Conservation (phyloP, 2,888 invertebrate species). For the Caenorhabditis wallacei region DNA sequence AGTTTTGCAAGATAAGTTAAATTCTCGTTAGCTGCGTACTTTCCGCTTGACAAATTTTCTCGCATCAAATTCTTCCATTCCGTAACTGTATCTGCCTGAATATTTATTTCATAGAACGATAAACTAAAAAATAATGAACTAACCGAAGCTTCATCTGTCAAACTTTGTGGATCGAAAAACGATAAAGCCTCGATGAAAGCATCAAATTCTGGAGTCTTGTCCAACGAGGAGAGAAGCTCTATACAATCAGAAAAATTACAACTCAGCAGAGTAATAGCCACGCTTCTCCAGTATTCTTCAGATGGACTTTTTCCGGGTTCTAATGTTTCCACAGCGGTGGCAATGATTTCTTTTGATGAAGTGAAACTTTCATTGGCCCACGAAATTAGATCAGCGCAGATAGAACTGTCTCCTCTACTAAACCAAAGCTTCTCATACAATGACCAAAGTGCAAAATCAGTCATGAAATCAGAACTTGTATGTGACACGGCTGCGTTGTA, state of each 20-base stretch:
- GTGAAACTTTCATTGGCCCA: conserved; percentile 69
- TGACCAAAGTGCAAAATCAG: conserved; percentile 68
- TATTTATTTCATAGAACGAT: too few relatives aligned
- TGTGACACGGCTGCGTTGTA: conserved; percentile 58
- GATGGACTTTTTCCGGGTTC: background rate
- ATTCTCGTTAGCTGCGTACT: conserved; percentile 59
- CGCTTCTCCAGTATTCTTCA: conserved; percentile 57
- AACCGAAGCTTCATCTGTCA: conserved; percentile 60
- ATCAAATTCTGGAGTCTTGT: conserved; percentile 34
- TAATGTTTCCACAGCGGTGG: conserved; percentile 37
- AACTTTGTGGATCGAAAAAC: conserved; percentile 51
- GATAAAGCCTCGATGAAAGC: conserved; percentile 59
- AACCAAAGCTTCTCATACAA: conserved; percentile 70
- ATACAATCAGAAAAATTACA: conserved; percentile 63
- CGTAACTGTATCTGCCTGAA: conserved; percentile 49
- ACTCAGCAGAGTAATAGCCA: conserved; percentile 50
- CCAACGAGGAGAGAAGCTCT: conserved; percentile 41
- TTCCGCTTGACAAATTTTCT: conserved; percentile 39
- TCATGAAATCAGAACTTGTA: conserved; percentile 46
- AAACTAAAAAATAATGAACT: too few relatives aligned
- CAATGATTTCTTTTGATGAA: conserved; percentile 47
- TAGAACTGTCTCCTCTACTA: conserved; percentile 63
- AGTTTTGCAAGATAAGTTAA: conserved; percentile 57
- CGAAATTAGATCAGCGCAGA: conserved; percentile 63
- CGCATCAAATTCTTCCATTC: conserved; percentile 64